Evolutionary conservation across 2,797 vertebrate genomes (phyloP).

Genomic region (Hydrophis major): DNA sequence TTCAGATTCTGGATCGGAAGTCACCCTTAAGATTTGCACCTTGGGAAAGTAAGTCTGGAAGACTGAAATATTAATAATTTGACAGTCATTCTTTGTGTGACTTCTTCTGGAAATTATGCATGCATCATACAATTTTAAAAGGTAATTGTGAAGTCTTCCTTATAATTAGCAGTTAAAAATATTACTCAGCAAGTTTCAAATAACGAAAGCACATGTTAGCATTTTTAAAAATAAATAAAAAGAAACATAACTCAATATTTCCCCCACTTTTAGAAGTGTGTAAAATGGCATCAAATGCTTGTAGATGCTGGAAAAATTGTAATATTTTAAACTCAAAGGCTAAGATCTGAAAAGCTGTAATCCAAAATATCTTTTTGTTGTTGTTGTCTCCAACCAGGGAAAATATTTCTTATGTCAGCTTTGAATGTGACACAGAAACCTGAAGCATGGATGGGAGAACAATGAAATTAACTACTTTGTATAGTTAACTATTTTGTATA

Average conservation of each 20-base stretch:
- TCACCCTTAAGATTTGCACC: neutral
- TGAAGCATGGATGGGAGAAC: neutral
- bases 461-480: neutral
- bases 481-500: neutral
- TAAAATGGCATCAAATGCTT: neutral
- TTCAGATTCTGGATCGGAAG: neutral
- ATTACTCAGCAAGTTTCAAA: neutral
- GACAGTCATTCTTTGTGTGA: neutral
- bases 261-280: neutral
- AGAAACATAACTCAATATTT: neutral
- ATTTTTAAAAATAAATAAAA: neutral
- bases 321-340: neutral
- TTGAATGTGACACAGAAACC: neutral
- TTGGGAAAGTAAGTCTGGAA: slow-evolving; percentile 4
- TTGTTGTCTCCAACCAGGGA: neutral
- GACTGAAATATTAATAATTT: neutral
- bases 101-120: neutral
- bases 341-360: neutral
- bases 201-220: neutral
- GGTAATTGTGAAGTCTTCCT: neutral
- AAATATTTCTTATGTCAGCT: neutral
- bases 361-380: neutral
- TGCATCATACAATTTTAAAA: neutral
- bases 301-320: neutral
- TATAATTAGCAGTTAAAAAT: neutral